Evolutionary conservation across 1,140 invertebrate species (phyloP).

Genomic region (Caerostris extrusa): DNA sequence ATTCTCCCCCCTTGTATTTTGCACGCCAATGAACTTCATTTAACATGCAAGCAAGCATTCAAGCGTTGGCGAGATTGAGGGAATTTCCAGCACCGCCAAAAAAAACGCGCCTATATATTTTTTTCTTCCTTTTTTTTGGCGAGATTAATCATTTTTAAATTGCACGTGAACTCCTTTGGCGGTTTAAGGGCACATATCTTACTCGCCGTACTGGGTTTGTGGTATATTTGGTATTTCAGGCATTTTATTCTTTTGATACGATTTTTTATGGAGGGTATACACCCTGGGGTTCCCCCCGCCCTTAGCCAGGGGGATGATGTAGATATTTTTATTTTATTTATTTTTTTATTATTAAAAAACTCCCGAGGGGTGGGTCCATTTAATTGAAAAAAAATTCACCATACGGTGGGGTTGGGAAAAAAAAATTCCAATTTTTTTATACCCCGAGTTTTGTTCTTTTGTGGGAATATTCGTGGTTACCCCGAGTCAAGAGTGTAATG

Average conservation of each 20-base stretch:
- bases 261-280: background rate
- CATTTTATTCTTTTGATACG: slow-evolving; percentile 58
- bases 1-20: slow-evolving; percentile 53
- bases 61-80: slow-evolving; percentile 50
- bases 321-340: slow-evolving; percentile 55
- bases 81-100: slow-evolving; percentile 36
- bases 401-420: background rate
- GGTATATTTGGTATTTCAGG: slow-evolving; percentile 71
- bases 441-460: background rate
- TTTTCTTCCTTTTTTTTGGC: slow-evolving; percentile 45
- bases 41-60: slow-evolving; percentile 63
- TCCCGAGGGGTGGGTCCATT: background rate
- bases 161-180: slow-evolving; percentile 59
- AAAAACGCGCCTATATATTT: slow-evolving; percentile 14
- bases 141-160: slow-evolving; percentile 77
- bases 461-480: slow-evolving; percentile 24
- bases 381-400: slow-evolving; percentile 63
- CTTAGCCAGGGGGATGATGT: slow-evolving; percentile 34
- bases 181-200: slow-evolving; percentile 51
- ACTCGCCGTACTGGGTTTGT: slow-evolving; percentile 11
- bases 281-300: background rate
- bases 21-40: slow-evolving; percentile 71
- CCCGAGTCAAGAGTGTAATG: background rate
- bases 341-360: background rate
- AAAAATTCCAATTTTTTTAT: background rate